Percentiles rank a stretch among this genome's conserved stretches.
phyloP scores from a whole-genome alignment of 2,113 vertebrate species.

The Tylochromis polylepis region DNA sequence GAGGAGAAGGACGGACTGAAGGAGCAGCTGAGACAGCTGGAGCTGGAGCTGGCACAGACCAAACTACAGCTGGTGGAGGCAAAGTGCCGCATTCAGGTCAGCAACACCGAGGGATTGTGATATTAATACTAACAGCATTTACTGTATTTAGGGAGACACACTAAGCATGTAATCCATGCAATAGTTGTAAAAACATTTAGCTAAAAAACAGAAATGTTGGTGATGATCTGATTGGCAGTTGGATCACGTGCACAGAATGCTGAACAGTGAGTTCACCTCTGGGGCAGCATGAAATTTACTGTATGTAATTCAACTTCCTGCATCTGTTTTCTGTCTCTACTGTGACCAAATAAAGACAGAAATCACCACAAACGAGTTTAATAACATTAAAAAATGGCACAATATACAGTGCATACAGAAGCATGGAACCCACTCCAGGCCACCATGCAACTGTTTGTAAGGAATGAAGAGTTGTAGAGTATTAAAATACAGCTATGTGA shows the following conservation, averaged over 20 bases:
- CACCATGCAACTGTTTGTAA: not conserved
- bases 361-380: not conserved
- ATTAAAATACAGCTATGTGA: not conserved
- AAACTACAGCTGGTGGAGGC: constrained; percentile 98
- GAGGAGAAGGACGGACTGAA: constrained; percentile 94
- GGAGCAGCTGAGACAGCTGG: constrained; percentile 93
- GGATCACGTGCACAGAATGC: not conserved
- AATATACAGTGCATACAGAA: not conserved
- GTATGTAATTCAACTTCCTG: not conserved
- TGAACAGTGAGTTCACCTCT: not conserved
- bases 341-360: not conserved
- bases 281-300: not conserved
- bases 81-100: constrained; percentile 98
- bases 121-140: not conserved
- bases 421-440: not conserved
- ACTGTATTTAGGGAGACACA: not conserved
- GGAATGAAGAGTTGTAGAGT: not conserved
- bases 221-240: not conserved
- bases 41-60: constrained; percentile 97
- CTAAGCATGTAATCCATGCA: not conserved
- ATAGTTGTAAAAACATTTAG: not conserved
- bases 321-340: not conserved
- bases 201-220: not conserved
- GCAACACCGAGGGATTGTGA: not conserved
- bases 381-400: accelerated